A percentile compares a stretch with the other conserved stretches of the same genome.
phyloP scores from a whole-genome alignment of 2,888 invertebrate species.

The Orgyia antiqua region DNA sequence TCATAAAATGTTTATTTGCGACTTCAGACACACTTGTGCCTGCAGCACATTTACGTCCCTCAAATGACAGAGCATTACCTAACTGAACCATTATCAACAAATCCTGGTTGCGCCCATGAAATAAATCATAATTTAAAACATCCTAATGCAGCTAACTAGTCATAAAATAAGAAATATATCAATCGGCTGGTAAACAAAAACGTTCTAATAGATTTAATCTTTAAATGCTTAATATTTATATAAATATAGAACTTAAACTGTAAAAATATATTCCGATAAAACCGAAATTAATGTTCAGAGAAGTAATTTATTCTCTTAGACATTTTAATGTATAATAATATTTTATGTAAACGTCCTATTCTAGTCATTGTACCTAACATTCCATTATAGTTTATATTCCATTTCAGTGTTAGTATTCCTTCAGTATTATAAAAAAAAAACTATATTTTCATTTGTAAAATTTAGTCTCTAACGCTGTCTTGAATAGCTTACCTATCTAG shows the following conservation, averaged over 20 bases:
- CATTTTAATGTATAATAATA: too few relatives aligned
- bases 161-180: constrained; percentile 12
- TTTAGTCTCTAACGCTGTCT: constrained; percentile 18
- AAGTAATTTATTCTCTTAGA: too few relatives aligned
- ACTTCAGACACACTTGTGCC: too few relatives aligned
- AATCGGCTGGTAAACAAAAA: constrained; percentile 18
- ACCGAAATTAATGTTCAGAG: too few relatives aligned
- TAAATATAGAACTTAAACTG: background rate
- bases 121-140: too few relatives aligned
- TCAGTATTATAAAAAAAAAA: constrained; percentile 17
- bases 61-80: too few relatives aligned
- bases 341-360: too few relatives aligned
- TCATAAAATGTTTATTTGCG: too few relatives aligned
- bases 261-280: too few relatives aligned
- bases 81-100: too few relatives aligned
- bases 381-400: constrained; percentile 6
- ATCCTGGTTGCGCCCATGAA: too few relatives aligned
- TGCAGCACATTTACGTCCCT: too few relatives aligned
- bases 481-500: constrained; percentile 29
- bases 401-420: constrained; percentile 24
- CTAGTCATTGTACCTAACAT: constrained; percentile 11
- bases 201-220: constrained; percentile 27
- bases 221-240: constrained; percentile 24
- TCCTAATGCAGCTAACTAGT: constrained; percentile 24
- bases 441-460: constrained; percentile 19